Evolutionary conservation across 2,797 vertebrate genomes (phyloP), one percentile per base, ranked within the genome.

Genomic region (Megalops cyprinoides): DNA sequence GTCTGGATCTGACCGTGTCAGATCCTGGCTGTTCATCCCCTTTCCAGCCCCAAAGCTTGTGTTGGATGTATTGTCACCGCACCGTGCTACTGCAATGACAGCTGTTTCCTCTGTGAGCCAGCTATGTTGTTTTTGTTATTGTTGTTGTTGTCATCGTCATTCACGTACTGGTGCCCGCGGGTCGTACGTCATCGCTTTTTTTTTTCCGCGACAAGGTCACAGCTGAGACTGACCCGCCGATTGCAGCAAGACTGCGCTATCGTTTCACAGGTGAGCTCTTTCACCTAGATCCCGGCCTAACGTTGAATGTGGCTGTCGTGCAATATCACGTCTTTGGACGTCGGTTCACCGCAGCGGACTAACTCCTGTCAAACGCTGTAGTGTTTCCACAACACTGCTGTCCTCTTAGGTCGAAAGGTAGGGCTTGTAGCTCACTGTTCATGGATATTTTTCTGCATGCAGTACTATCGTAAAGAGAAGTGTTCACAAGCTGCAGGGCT

Each of bases 61-160:
- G 76, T 46, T 23, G 34, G 60, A 3, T 46, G 56, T 55, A 9
- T 62, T 78, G 76, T 65, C 55, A 14, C 76, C 20, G n/a, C 25
- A n/a, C 56, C 4, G 14, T n/a, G 42, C 37, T 1, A 5, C 51
- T 58, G 53, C 76, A 77, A 76, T 23, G 76, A 18, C 77, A 49
- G 77, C 42, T 49, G 73, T 49, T 74, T 74, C 2, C 46, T 49
- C 71, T 31, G 71, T 46, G 71, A 3, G 42, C n/a, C 42, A 74
- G 71, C n/a, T n/a, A n/a, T n/a, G n/a, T n/a, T n/a, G n/a, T n/a
- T n/a, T n/a, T n/a, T n/a, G n/a, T n/a, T n/a, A 48, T 46, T 34
- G 14, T 60, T 65, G 62, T 65, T 65, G 62, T 65, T 37, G 31
- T 65, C 3, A 18, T n/a, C n/a, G 7, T 20, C 31, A 12, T 3